Base-by-base conservation (phyloP, 2,888 invertebrate species). In the Scaptomyza tumidula region DNA sequence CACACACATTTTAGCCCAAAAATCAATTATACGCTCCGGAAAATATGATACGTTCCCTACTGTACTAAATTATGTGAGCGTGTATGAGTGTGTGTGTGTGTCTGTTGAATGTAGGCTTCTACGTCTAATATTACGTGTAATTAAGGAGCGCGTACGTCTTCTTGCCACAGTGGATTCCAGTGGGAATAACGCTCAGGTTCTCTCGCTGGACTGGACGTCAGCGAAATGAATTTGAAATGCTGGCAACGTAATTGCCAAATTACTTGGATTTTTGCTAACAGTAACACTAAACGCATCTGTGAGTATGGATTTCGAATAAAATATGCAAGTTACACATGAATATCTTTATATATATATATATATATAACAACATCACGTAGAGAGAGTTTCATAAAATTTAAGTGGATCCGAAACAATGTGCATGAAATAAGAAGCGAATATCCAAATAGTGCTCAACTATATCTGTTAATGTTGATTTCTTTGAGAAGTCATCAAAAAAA, bases 241-340 rank as follows among this genome's bases (percentile, higher is more conserved):
- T 79, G 80, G 71, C 66, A 85, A 81, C 85, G 85, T 85, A 87
- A 77, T 74, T 82, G 70, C 64, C 75, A 78, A 84, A 78, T 88
- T 85, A 87, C 83, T 75, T 85, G 86, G 79, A 81, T 72, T 75
- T 65, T 71, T 73, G 59, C 65, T 53, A 70, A 78, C 56, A 59
- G 89, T 74, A 87, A 89, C 70, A 75, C 71, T 78, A 89, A 85
- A 85, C 78, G 80, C 71, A 79, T 57, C 55, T 65, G 75, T 53
- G 79, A 82, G 86, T 75, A 79, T 75, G 79, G 89, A 75, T 85
- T 85, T 89, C 89, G 77, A 87, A 89, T 89, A 85, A 85, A 86
- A 87, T 87, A 85, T 89, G 83, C 80, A 85, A 72, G 85, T 71
- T 67, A 84, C 59, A 68, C 1, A 14, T 3, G 7, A 29, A 29